These are phyloP conservation scores for Euwallacea similis DNA, from an alignment of 1,140 invertebrate genomes.

Conservation along the genomic window DNA sequence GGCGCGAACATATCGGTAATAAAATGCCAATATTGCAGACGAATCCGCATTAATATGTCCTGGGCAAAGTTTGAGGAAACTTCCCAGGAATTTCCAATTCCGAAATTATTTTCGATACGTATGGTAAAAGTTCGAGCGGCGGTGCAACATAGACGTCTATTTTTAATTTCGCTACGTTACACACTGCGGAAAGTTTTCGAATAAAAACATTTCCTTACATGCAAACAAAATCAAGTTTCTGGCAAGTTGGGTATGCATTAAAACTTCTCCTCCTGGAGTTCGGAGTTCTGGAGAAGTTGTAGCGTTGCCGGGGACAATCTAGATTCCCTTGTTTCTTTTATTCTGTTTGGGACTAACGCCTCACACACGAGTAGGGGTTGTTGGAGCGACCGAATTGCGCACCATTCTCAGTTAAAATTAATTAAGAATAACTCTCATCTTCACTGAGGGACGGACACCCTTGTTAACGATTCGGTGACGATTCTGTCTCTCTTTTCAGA, in stretches of 20 bases:
- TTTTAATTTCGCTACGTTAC: constrained; percentile 33
- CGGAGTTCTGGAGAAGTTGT: constrained; percentile 9
- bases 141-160: constrained; percentile 7
- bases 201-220: constrained; percentile 35
- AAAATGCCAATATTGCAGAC: background rate
- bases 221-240: constrained; percentile 31
- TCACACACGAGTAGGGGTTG: background rate
- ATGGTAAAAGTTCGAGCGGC: constrained; percentile 20
- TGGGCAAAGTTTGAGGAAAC: constrained; percentile 6
- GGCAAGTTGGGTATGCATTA: constrained; percentile 27
- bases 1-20: too few species aligned
- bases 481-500: too few species aligned
- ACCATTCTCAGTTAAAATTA: too few species aligned
- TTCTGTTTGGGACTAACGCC: background rate
- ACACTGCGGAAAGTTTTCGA: constrained; percentile 29
- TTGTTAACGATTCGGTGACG: too few species aligned
- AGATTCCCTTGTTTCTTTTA: too few species aligned
- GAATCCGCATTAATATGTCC: background rate
- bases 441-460: too few species aligned
- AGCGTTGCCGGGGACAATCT: background rate
- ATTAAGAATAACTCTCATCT: too few species aligned
- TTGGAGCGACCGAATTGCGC: too few species aligned
- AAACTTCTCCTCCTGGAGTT: constrained; percentile 11
- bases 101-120: constrained; percentile 28
- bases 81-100: constrained; percentile 20